phyloP scores from a whole-genome alignment of 1,140 invertebrate species.

The Parasteatoda tepidariorum region DNA sequence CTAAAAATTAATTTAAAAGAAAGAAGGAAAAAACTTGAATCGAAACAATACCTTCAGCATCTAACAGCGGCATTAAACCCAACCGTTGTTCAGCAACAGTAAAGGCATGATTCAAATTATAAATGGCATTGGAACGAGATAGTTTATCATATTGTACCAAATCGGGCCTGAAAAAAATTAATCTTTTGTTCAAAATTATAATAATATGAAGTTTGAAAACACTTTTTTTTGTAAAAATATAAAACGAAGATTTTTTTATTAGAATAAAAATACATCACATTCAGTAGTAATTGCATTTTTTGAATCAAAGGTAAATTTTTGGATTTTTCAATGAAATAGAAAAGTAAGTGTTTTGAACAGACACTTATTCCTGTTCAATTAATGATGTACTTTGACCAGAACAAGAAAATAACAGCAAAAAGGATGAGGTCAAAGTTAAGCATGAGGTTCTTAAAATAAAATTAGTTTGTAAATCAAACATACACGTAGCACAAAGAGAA shows the following conservation, averaged over 20 bases:
- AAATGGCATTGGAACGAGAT: constrained; percentile 95
- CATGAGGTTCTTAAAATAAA: too few relatives aligned
- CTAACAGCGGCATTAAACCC: constrained; percentile 94
- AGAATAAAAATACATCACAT: background rate
- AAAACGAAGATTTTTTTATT: background rate
- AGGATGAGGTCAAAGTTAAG: too few relatives aligned
- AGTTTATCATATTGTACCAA: constrained; percentile 97
- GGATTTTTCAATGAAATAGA: too few relatives aligned
- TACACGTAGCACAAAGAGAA: too few relatives aligned
- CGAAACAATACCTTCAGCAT: constrained; percentile 85
- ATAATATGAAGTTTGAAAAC: background rate
- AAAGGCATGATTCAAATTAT: constrained; percentile 98
- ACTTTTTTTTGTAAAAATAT: background rate
- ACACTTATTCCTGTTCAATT: too few relatives aligned
- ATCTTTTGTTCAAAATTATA: background rate
- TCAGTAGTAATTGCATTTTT: background rate
- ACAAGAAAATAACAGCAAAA: too few relatives aligned
- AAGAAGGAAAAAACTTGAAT: constrained; percentile 31
- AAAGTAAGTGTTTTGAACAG: too few relatives aligned
- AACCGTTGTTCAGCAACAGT: constrained; percentile 97
- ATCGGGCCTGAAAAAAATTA: constrained; percentile 80
- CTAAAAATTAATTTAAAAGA: background rate
- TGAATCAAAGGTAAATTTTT: background rate
- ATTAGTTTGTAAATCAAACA: too few relatives aligned
- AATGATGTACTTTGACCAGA: too few relatives aligned